Percentiles rank a stretch among this genome's conserved stretches.
Evolutionary conservation across 2,888 invertebrate species (phyloP).

Genomic region (Bibio marci): DNA sequence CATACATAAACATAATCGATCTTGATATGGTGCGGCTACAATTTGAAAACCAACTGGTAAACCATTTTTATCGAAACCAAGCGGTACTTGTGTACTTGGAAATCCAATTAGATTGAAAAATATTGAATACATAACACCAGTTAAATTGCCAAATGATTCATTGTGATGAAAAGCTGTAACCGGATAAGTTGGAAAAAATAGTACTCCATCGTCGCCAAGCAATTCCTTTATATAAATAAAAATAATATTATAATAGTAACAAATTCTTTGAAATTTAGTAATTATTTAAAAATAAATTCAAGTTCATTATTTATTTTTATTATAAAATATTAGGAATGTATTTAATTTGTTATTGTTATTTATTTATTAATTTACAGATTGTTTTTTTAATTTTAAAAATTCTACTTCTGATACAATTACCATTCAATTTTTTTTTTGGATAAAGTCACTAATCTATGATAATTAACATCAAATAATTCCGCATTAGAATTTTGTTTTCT

Average conservation of each 20-base stretch:
- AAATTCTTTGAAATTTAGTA: slow-evolving; percentile 8
- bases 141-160: slow-evolving; percentile 37
- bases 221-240: slow-evolving; percentile 27
- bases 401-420: too few species aligned
- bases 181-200: slow-evolving; percentile 54
- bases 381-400: too few species aligned
- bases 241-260: background rate
- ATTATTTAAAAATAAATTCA: too few species aligned
- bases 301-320: too few species aligned
- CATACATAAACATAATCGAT: slow-evolving; percentile 62
- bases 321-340: too few species aligned
- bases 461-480: too few species aligned
- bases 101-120: slow-evolving; percentile 54
- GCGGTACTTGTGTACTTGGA: slow-evolving; percentile 59
- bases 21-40: slow-evolving; percentile 54
- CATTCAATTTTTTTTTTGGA: too few species aligned
- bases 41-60: slow-evolving; percentile 66
- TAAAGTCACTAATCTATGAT: too few species aligned
- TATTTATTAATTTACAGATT: too few species aligned
- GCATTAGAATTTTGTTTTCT: too few species aligned
- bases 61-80: slow-evolving; percentile 41
- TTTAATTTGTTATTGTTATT: too few species aligned
- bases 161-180: slow-evolving; percentile 46
- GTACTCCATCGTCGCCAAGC: slow-evolving; percentile 51
- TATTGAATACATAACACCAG: slow-evolving; percentile 44